Base-by-base conservation (phyloP, 2,113 vertebrate genomes). In the Vidua chalybeata region DNA sequence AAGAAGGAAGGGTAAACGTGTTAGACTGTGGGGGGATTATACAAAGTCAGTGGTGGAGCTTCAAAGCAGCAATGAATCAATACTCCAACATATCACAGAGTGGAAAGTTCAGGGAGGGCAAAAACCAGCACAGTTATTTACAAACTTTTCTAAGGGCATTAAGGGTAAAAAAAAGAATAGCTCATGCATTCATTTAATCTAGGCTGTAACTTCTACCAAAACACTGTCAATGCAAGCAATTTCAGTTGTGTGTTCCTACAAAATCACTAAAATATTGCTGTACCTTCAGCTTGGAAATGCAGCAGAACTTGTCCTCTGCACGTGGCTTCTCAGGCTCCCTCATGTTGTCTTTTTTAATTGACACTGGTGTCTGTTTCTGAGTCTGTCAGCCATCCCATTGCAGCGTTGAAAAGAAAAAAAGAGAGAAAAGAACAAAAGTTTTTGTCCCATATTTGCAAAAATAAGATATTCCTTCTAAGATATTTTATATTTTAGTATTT, bases 271-370 rank as follows among this genome's bases (percentile, higher is more conserved):
- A 85, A 86, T 66, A 41, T 45, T 71, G 75, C 43, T 59, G 56
- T 96, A 97, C 95, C 94, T 95, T 92, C 84, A 97, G 68, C 72
- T 90, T 97, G 75, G 96, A 94, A 92, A 96, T 41, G 54, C 90
- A 91, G 41, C 84, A 96, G 79, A 93, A 52, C 81, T 86, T 97
- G 51, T 95, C 79, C 22, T 8, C 83, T 37, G 94, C 78, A n/a
- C 0, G 19, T 80, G 76, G 85, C 46, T 94, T 94, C 85, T 63
- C 48, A 75, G 33, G 20, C 37, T 96, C 72, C 45, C 88, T 88
- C 95, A 97, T 96, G 56, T 20, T 88, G 59, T 10, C 33, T 91
- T 85, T 91, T 68, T 63, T 4, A 80, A 37, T n/a, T 51, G 48
- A 39, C 49, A 3, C 37, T 2, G 3, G 7, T 28, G 17, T 55